Evolutionary conservation across 2,888 invertebrate species (phyloP), one percentile per base, ranked within the genome.

Genomic region (Xestia c-nigrum): DNA sequence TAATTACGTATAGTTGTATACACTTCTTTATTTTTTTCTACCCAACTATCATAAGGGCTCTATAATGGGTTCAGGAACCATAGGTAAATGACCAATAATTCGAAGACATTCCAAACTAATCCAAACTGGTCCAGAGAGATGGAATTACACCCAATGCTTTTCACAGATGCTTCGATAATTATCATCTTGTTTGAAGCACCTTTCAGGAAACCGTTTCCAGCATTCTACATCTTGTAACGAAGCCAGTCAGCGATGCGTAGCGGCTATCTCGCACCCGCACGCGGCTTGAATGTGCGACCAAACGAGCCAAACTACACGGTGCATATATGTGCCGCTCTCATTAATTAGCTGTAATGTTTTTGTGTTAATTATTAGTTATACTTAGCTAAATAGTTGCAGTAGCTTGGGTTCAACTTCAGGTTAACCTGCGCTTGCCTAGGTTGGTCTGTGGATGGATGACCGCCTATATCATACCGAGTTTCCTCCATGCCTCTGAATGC

Each of bases 251-350:
- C 87, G 88, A 89, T 89, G 91, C 89, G 90, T 91, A 87, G 75
- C 74, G 84, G 90, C 90, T 93, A 93, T 93, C 93, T 91, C 85
- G 76, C 74, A 83, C 80, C 82, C 87, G 83, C 93, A 93, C 90
- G 83, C 90, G 85, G 84, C 80, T 78, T 76, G 64, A 76, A 76
- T 81, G 77, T 85, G 83, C 84, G 88, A 87, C 85, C 85, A 85
- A 87, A 89, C 78, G 84, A 80, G 85, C 85, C 79, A 65, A 73
- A 79, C 69, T 77, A 71, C 40, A 46, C 21, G 50, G 3, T 71
- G 80, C 86, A 88, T 68, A 80, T 68, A 74, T 31, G 63, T 61
- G 70, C 73, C 38, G 66, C 50, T 46, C 64, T 65, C 66, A 81
- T 87, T 85, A 85, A 85, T 89, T 85, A 80, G 46, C 12, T 46